These are phyloP conservation scores for Patella ulyssiponensis DNA, from an alignment of 2,888 invertebrate species.

Conservation along the genomic window DNA sequence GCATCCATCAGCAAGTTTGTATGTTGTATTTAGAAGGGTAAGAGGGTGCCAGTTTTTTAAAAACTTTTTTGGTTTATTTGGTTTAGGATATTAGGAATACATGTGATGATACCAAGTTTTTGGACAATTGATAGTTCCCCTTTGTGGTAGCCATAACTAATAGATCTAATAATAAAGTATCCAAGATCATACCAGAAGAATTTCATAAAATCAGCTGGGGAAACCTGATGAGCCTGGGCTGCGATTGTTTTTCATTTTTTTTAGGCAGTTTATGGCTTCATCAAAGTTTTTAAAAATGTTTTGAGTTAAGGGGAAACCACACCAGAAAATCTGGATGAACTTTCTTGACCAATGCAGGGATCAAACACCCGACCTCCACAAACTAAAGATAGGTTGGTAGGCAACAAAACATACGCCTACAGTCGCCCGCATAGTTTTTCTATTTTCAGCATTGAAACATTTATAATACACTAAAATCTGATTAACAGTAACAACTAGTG, in stretches of 20 bases:
- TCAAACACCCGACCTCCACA: no score
- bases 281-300: neutral
- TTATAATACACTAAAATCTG: no score
- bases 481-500: no score
- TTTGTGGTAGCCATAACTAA: constrained; percentile 16
- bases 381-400: no score
- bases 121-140: constrained; percentile 24
- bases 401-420: no score
- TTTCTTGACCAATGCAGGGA: no score
- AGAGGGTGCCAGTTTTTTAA: constrained; percentile 29
- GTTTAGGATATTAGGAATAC: constrained; percentile 33
- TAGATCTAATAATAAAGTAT: constrained; percentile 20
- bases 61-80: constrained; percentile 25
- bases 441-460: no score
- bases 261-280: neutral
- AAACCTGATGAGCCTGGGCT: constrained; percentile 30
- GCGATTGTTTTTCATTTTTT: constrained; percentile 13
- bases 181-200: constrained; percentile 25
- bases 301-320: no score
- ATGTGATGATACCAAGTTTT: constrained; percentile 35
- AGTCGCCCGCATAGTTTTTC: no score
- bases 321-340: no score
- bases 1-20: constrained; percentile 20
- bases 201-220: constrained; percentile 29
- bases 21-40: constrained; percentile 21